Conservation (phyloP, 2,797 vertebrate species). For the Aeoliscus strigatus region DNA sequence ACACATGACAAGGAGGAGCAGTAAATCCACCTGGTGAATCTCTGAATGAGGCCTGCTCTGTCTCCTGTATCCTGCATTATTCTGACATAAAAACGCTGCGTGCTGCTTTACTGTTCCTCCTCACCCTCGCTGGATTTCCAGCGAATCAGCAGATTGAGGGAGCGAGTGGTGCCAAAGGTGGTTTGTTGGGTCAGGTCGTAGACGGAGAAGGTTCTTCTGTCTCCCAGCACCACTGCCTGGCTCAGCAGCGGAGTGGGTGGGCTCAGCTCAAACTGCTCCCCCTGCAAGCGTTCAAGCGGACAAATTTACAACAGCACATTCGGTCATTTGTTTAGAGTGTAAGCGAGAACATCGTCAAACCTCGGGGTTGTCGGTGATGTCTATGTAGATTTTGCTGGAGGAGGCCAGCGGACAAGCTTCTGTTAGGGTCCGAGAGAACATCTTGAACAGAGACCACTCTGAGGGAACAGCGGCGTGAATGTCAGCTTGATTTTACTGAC, state of each 20-base stretch:
- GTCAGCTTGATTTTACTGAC: background rate
- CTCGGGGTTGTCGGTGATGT: slow-evolving; percentile 85
- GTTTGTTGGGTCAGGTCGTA: slow-evolving; percentile 84
- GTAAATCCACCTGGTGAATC: no score
- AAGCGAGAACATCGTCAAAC: slow-evolving; percentile 57
- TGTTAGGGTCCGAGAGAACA: slow-evolving; percentile 94
- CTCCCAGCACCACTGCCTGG: slow-evolving; percentile 83
- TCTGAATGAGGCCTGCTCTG: no score
- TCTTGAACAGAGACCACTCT: slow-evolving; percentile 98
- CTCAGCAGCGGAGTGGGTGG: slow-evolving; percentile 75
- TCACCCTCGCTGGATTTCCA: slow-evolving; percentile 86
- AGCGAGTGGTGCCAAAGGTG: slow-evolving; percentile 80
- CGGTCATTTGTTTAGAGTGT: background rate
- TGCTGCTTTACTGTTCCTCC: slow-evolving; percentile 12
- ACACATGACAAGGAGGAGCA: no score
- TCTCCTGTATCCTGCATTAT: no score
- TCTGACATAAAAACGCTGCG: slow-evolving; percentile 6
- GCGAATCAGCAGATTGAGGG: slow-evolving; percentile 88
- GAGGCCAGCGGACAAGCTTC: slow-evolving; percentile 91
- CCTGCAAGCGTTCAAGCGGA: slow-evolving; percentile 76
- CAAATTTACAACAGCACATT: background rate
- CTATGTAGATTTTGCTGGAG: slow-evolving; percentile 90
- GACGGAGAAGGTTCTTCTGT: slow-evolving; percentile 83
- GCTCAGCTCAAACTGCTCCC: slow-evolving; percentile 84
- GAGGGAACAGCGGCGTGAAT: slow-evolving; percentile 14